Conservation (phyloP, 2,888 invertebrate genomes). For the Bruchidius siliquastri region DNA sequence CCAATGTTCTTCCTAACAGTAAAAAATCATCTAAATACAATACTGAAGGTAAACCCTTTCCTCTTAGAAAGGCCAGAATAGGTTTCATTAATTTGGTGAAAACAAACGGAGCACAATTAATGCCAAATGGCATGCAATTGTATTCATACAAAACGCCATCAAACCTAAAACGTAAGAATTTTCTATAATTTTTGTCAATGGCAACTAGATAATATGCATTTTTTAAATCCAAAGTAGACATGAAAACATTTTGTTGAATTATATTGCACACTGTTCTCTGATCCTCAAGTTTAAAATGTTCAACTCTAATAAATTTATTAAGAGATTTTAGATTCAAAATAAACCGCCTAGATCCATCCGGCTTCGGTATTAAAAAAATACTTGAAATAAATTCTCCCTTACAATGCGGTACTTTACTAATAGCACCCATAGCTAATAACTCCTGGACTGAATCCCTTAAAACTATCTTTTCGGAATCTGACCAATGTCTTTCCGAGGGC, state of each 20-base stretch:
- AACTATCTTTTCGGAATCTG: slow-evolving; percentile 1
- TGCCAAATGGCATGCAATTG: slow-evolving; percentile 1
- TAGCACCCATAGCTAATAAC: slow-evolving; percentile 4
- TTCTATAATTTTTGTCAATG: slow-evolving; percentile 8
- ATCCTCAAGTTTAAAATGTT: slow-evolving; percentile 24
- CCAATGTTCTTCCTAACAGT: slow-evolving; percentile 12
- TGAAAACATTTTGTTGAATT: slow-evolving; percentile 7
- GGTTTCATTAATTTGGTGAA: slow-evolving; percentile 15
- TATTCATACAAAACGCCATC: slow-evolving; percentile 7
- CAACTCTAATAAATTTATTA: slow-evolving; percentile 11
- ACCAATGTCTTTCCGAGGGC: slow-evolving; percentile 3
- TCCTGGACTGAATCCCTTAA: slow-evolving; percentile 1
- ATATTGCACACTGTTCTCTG: slow-evolving; percentile 13
- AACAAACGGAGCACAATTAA: slow-evolving; percentile 6
- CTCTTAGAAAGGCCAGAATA: slow-evolving; percentile 2
- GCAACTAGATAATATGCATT: slow-evolving; percentile 13
- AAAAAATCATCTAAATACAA: slow-evolving; percentile 24
- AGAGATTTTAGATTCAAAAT: slow-evolving; percentile 21
- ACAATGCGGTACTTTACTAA: slow-evolving; percentile 4
- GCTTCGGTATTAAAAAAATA: slow-evolving; percentile 12
- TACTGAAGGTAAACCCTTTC: slow-evolving; percentile 5
- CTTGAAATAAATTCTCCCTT: slow-evolving; percentile 10
- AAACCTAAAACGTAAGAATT: slow-evolving; percentile 11
- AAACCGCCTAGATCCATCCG: slow-evolving; percentile 10
- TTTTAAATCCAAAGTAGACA: slow-evolving; percentile 12